These are phyloP conservation scores for Magallana ariakensis DNA, from an alignment of 1,140 invertebrate genomes.

Conservation along the genomic window DNA sequence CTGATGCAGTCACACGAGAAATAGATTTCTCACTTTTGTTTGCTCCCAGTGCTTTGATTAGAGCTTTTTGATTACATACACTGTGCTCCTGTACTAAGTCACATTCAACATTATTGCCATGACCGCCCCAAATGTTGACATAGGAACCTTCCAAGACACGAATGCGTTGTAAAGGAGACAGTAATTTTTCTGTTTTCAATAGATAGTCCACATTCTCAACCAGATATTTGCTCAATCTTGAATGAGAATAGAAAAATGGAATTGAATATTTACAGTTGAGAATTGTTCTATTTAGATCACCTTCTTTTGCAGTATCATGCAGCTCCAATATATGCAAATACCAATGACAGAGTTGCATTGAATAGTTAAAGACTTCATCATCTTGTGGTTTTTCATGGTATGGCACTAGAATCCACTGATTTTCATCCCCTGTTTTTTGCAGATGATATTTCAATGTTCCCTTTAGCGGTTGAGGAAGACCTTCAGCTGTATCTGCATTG, in stretches of 20 bases:
- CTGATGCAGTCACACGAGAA: slow-evolving; percentile 30
- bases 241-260: slow-evolving; percentile 38
- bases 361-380: slow-evolving; percentile 34
- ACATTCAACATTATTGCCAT: slow-evolving; percentile 44
- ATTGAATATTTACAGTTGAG: slow-evolving; percentile 27
- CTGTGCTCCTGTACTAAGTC: slow-evolving; percentile 50
- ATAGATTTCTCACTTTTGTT: slow-evolving; percentile 47
- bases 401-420: slow-evolving; percentile 7
- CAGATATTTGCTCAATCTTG: neutral
- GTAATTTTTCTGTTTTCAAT: slow-evolving; percentile 29
- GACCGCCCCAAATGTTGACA: slow-evolving; percentile 37
- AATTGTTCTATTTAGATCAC: slow-evolving; percentile 29
- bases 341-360: slow-evolving; percentile 17
- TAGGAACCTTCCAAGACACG: slow-evolving; percentile 38
- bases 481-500: slow-evolving; percentile 28
- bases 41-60: slow-evolving; percentile 49
- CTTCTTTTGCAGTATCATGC: slow-evolving; percentile 45
- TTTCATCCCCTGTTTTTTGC: slow-evolving; percentile 20
- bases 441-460: neutral
- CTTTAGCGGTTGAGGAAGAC: slow-evolving; percentile 17
- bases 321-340: slow-evolving; percentile 28
- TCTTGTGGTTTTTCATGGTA: neutral
- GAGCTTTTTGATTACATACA: slow-evolving; percentile 51
- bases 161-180: slow-evolving; percentile 39
- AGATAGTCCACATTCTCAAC: slow-evolving; percentile 30